Evolutionary conservation across 1,140 invertebrate species (phyloP).

Genomic region (Tetramorium parvispinum): DNA sequence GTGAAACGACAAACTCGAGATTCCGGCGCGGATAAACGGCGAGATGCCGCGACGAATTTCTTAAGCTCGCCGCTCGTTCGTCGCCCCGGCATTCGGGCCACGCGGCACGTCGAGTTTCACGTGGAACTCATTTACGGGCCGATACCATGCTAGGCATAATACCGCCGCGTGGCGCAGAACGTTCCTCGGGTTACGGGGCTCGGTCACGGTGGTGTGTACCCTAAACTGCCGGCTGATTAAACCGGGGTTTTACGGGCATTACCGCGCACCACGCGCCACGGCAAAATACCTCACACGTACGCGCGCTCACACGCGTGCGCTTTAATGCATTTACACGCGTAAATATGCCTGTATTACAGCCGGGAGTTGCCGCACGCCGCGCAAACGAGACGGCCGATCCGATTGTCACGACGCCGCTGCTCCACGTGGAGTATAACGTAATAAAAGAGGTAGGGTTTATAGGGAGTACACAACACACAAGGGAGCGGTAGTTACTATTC

Average conservation of each 20-base stretch:
- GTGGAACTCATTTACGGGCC: conserved; percentile 44
- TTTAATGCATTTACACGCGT: conserved; percentile 65
- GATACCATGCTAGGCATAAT: conserved; percentile 34
- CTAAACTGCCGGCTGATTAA: conserved; percentile 75
- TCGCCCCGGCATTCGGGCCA: neutral
- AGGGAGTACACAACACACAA: no score
- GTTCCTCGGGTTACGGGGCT: conserved; percentile 57
- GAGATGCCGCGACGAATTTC: neutral
- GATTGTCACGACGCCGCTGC: neutral
- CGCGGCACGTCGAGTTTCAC: neutral
- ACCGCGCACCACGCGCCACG: conserved; percentile 53
- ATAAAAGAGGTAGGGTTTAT: neutral
- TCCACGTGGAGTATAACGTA: neutral
- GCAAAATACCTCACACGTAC: conserved; percentile 50
- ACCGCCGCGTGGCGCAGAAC: conserved; percentile 10
- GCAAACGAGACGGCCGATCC: conserved; percentile 30
- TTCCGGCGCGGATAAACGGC: neutral
- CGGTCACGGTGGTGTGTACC: neutral
- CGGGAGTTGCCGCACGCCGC: neutral
- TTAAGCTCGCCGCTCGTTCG: neutral
- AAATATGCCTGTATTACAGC: conserved; percentile 63
- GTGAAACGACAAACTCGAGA: conserved; percentile 8
- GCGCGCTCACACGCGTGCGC: neutral
- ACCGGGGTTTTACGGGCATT: conserved; percentile 76
- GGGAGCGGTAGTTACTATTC: neutral